phyloP scores from a whole-genome alignment of 2,797 vertebrate genomes.

The Tokudaia muenninki region DNA sequence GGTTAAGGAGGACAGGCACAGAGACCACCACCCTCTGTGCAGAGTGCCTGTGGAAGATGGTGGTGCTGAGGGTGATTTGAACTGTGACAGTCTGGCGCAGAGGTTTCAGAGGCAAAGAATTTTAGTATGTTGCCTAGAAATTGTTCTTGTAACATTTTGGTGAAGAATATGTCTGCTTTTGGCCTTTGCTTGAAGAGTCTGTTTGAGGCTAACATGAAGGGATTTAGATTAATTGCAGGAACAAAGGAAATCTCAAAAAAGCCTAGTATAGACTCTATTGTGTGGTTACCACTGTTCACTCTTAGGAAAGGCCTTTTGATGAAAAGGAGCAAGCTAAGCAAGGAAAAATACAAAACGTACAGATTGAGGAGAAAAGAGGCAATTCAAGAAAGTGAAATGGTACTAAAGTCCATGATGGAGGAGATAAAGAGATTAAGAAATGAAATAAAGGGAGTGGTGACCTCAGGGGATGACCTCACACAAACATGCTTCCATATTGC shows the following conservation, averaged over 20 bases:
- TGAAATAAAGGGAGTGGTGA: not conserved
- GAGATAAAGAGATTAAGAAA: not conserved
- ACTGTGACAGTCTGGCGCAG: not conserved
- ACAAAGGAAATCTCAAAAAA: not conserved
- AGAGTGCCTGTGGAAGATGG: not conserved
- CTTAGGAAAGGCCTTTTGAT: not conserved
- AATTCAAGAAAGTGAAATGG: not conserved
- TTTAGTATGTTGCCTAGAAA: not conserved
- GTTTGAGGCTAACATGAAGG: not conserved
- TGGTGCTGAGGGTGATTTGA: not conserved
- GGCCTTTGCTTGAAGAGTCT: not conserved
- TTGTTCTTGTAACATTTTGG: not conserved
- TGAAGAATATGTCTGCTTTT: not conserved
- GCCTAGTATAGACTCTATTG: not conserved
- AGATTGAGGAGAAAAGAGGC: not conserved
- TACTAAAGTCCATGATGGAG: not conserved
- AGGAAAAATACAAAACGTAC: not conserved
- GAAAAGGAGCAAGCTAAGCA: not conserved
- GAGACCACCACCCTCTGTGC: not conserved
- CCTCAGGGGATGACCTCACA: not conserved
- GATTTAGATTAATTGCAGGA: not conserved
- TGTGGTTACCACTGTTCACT: not conserved
- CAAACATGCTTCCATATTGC: not conserved
- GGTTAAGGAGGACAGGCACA: not conserved
- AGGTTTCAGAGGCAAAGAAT: not conserved